Percentiles rank a stretch among this genome's conserved stretches.
These are phyloP conservation scores for Spea hammondii DNA, from an alignment of 2,797 vertebrate species.

Conservation along the genomic window DNA sequence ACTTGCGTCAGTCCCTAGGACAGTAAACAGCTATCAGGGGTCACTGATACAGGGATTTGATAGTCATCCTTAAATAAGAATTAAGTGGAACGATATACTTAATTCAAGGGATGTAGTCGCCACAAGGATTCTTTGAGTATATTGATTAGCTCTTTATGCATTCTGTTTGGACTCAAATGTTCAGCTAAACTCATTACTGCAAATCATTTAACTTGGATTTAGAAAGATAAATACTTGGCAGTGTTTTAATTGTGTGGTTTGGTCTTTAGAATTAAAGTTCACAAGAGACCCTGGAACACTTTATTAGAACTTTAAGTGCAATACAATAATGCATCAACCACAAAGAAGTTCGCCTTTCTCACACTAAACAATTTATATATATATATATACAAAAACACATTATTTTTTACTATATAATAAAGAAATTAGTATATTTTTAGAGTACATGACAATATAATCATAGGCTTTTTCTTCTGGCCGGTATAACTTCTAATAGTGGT, in stretches of 20 bases:
- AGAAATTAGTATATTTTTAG: too few relatives aligned
- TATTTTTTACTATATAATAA: too few relatives aligned
- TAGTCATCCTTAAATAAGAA: conserved; percentile 55
- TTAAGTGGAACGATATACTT: conserved; percentile 55
- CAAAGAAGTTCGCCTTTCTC: not conserved
- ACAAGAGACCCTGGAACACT: conserved; percentile 51
- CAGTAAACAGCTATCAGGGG: not conserved
- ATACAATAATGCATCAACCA: not conserved
- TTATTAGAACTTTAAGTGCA: conserved; percentile 57
- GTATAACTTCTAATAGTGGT: too few relatives aligned
- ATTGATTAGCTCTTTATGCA: conserved; percentile 54
- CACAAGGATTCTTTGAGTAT: conserved; percentile 51
- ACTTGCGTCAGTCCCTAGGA: conserved; percentile 53
- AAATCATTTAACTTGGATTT: conserved; percentile 50
- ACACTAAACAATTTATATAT: too few relatives aligned
- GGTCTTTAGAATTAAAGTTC: conserved; percentile 53
- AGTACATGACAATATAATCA: too few relatives aligned
- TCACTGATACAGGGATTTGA: conserved; percentile 53
- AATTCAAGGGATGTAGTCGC: conserved; percentile 46
- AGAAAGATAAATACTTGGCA: conserved; percentile 46
- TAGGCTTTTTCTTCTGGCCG: too few relatives aligned
- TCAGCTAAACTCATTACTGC: conserved; percentile 49
- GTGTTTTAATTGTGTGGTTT: conserved; percentile 50
- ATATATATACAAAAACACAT: too few relatives aligned
- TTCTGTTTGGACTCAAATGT: conserved; percentile 50